Evolutionary conservation across 2,888 invertebrate species (phyloP).

Genomic region (Sturmia bella): DNA sequence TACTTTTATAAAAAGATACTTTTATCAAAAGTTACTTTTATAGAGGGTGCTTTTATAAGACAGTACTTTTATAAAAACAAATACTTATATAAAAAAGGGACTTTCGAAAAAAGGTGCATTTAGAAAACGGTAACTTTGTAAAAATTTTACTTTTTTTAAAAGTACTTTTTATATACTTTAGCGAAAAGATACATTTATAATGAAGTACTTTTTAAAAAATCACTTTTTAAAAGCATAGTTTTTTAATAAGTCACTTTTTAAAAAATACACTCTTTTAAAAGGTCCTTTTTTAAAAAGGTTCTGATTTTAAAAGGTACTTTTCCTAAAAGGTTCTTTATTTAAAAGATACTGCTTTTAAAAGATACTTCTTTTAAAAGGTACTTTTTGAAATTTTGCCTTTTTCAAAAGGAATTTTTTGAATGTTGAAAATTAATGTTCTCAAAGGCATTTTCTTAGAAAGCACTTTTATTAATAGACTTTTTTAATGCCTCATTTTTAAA

Average conservation of each 20-base stretch:
- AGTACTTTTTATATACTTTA: background rate
- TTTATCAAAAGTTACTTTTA: background rate
- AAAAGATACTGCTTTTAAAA: too few species aligned
- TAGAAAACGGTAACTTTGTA: background rate
- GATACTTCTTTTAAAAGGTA: background rate
- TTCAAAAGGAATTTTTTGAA: too few species aligned
- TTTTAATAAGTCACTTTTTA: background rate
- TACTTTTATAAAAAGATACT: too few species aligned
- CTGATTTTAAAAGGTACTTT: background rate
- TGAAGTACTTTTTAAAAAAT: background rate
- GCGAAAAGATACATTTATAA: background rate
- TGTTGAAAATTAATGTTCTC: too few species aligned
- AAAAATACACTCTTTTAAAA: background rate
- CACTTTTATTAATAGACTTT: too few species aligned
- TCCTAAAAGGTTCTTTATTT: too few species aligned
- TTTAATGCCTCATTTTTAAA: too few species aligned
- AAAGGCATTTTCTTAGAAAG: too few species aligned
- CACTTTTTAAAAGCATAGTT: background rate
- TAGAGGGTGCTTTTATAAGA: background rate
- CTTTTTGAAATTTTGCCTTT: background rate
- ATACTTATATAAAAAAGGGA: too few species aligned
- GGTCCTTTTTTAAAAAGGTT: background rate
- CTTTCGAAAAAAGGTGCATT: background rate
- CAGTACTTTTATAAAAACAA: too few species aligned
- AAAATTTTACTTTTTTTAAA: background rate